A percentile compares a stretch with the other conserved stretches of the same genome.
phyloP scores from a whole-genome alignment of 2,888 invertebrate genomes.

The Gymnocheta viridis region DNA sequence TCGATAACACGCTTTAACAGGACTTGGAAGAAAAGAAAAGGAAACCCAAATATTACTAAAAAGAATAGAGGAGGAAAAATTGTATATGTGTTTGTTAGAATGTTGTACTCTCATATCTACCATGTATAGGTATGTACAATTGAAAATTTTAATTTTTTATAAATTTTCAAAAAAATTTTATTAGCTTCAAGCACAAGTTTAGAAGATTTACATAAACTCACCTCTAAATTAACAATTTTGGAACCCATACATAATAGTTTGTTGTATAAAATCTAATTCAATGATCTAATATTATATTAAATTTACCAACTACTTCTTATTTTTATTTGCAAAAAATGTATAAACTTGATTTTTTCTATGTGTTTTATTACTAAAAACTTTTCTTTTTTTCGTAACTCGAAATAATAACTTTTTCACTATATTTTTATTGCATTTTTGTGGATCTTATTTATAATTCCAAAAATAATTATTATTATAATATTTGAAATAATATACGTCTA shows the following conservation, averaged over 20 bases:
- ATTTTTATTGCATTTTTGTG: conserved; percentile 53
- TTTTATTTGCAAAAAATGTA: conserved; percentile 14
- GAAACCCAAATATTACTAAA: conserved; percentile 1
- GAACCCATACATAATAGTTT: conserved; percentile 93
- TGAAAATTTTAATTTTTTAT: conserved; percentile 26
- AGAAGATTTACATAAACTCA: conserved; percentile 81
- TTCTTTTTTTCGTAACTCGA: conserved; percentile 47
- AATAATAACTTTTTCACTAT: conserved; percentile 35
- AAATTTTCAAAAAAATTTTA: conserved; percentile 6
- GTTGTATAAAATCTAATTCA: conserved; percentile 70
- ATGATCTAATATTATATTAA: conserved; percentile 31
- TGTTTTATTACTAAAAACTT: conserved; percentile 59
- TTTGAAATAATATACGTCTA: conserved; percentile 71
- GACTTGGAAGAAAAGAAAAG: conserved; percentile 47
- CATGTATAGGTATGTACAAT: background rate
- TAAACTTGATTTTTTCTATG: conserved; percentile 7
- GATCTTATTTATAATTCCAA: conserved; percentile 35
- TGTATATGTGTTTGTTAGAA: background rate
- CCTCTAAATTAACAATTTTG: conserved; percentile 92
- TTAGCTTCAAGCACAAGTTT: background rate
- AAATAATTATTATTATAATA: conserved; percentile 39
- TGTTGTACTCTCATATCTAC: background rate
- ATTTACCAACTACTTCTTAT: conserved; percentile 34
- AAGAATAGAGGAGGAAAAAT: conserved; percentile 20
- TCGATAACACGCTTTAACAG: conserved; percentile 75